A percentile compares a stretch with the other conserved stretches of the same genome.
These are phyloP conservation scores for Willisornis vidua DNA, from an alignment of 2,113 vertebrate genomes.

Conservation along the genomic window DNA sequence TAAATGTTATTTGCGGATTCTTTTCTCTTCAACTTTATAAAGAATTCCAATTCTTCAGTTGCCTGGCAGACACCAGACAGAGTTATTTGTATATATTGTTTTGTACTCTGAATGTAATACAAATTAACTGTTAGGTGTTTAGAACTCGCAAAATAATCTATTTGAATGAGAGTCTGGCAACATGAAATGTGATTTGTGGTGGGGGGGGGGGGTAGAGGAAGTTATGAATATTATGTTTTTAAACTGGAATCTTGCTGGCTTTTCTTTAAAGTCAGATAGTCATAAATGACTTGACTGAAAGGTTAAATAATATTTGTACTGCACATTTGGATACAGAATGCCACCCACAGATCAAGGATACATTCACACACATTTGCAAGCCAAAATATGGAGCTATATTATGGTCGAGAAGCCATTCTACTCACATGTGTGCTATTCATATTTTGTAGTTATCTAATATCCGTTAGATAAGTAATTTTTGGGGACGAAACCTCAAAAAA, in stretches of 20 bases:
- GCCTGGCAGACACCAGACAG: not conserved
- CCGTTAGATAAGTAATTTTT: not conserved
- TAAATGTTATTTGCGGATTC: not conserved
- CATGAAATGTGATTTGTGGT: not conserved
- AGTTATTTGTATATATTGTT: constrained; percentile 21
- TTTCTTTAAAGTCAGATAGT: constrained; percentile 48
- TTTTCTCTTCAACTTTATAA: not conserved
- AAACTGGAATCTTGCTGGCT: constrained; percentile 11
- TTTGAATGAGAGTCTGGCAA: constrained; percentile 19
- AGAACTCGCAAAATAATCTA: constrained; percentile 15
- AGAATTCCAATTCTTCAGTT: constrained; percentile 23
- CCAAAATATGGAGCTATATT: not conserved
- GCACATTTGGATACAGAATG: constrained; percentile 32
- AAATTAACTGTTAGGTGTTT: constrained; percentile 62
- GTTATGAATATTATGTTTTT: constrained; percentile 21
- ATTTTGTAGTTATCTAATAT: not conserved
- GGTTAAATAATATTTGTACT: constrained; percentile 28
- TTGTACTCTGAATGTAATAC: constrained; percentile 24
- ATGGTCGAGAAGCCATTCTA: not conserved
- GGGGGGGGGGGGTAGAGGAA: not conserved
- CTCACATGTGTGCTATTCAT: not conserved
- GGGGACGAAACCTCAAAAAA: not conserved
- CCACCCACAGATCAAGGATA: constrained; percentile 52
- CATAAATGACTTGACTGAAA: constrained; percentile 41
- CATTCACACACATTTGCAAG: not conserved